Base-by-base conservation (phyloP, 2,113 vertebrate species). In the Stigmatopora argus region DNA sequence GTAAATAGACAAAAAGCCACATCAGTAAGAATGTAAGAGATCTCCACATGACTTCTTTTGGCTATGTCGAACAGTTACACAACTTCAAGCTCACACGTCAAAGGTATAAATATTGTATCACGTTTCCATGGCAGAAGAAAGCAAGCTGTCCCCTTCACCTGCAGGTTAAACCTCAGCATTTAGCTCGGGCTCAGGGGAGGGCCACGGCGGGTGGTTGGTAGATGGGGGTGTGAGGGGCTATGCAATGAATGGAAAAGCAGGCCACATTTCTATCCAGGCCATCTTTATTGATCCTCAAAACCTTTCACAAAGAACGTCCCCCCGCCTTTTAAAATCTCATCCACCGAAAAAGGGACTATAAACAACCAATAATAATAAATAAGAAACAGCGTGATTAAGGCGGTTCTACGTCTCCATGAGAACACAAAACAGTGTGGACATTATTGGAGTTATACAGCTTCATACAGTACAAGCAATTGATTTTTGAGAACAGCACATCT, bases 251-350 rank as follows among this genome's bases (percentile, higher is more conserved):
- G 67, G 79, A 86, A 89, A 88, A 87, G 75, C 78, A 87, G 81
- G 85, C 80, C 85, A 83, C 69, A 82, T 26, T 84, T 88, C 83
- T 86, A 89, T 89, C 83, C 80, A 86, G 83, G 84, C 88, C 82
- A 82, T 87, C 81, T 92, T 90, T 91, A 91, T 90, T 91, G 87
- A 91, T 89, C 87, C 83, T 85, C 81, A 73, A 84, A 83, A 83
- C 71, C 74, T 74, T 82, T 87, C 81, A 88, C 83, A 88, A 73
- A 79, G 70, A 85, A 73, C 71, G 66, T 56, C 81, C 74, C 75
- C 69, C 34, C 48, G 51, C 63, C 31, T 61, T 56, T 61, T 19
- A 45, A 61, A 61, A 69, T 76, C 71, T 86, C 84, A 77, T 84
- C 83, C 80, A 78, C 82, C 80, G 75, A 45, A 45, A 75, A 75